Evolutionary conservation across 1,140 invertebrate species (phyloP), one percentile per base, ranked within the genome.

Genomic region (Panagrolaimus sp.): DNA sequence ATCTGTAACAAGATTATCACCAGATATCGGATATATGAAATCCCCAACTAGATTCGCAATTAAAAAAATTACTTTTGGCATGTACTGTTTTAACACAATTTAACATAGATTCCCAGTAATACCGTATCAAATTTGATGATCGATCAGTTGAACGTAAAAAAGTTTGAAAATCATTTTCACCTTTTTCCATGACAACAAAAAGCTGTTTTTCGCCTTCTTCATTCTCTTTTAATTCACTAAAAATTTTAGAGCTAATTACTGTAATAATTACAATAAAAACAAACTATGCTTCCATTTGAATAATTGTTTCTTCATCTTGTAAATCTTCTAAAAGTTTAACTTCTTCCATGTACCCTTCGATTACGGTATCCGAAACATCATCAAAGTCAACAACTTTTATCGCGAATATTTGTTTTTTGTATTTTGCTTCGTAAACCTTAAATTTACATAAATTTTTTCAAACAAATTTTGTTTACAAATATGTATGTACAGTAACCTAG

Each of bases 31-130:
- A 28, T 7, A 17, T 38, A 44, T 68, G 2, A 52, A 71, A 14
- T 65, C 38, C 8, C 14, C 17, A 8, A n/a, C 12, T 64, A 67
- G n/a, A n/a, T n/a, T 65, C 14, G 63, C 17, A 43, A 5, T 10
- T 71, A 15, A 32, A 32, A 17, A 28, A 77, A 77, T 78, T 84
- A 91, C 91, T 91, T 85, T 91, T 88, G 76, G 90, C 87, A 79
- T 98, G 95, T 77, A 97, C 94, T 75, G 91, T 89, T 78, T 90
- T 87, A 0, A 97, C 94, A 73, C 92, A 92, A 64, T 88, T 87
- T 32, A 98, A 85, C 92, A 97, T 97, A 85, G 94, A 90, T 76
- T 89, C 88, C 91, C 94, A 96, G 86, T 93, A 95, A 83, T 90
- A 91, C 74, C 91, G 87, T 44, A 94, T 89, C 81, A 83, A 89